Evolutionary conservation across 2,888 invertebrate genomes (phyloP).

Genomic region (Eristalis pertinax): DNA sequence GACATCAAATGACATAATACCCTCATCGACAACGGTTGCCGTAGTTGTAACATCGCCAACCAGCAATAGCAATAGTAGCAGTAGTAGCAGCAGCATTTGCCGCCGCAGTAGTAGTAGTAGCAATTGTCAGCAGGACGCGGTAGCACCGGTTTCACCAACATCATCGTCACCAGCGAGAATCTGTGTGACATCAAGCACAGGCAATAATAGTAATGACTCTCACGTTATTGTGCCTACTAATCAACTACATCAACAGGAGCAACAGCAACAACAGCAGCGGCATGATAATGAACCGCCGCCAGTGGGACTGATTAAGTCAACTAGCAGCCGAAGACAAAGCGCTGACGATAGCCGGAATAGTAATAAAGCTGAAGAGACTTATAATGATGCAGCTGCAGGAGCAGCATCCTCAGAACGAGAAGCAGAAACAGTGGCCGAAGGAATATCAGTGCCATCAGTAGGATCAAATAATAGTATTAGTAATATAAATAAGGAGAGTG

Average conservation of each 20-base stretch:
- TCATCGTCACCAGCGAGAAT: constrained; percentile 61
- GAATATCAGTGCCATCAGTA: constrained; percentile 75
- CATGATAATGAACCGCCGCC: constrained; percentile 27
- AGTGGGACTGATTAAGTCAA: constrained; percentile 45
- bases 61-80: constrained; percentile 60
- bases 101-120: constrained; percentile 2
- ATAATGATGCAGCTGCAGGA: constrained; percentile 52
- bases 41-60: constrained; percentile 63
- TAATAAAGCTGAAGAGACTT: constrained; percentile 30
- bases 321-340: constrained; percentile 51
- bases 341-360: background rate
- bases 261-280: constrained; percentile 31
- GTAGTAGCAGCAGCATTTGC: constrained; percentile 17
- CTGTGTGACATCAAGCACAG: constrained; percentile 65
- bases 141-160: constrained; percentile 34
- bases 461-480: constrained; percentile 80
- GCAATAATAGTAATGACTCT: constrained; percentile 65
- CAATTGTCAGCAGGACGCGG: constrained; percentile 33
- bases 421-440: constrained; percentile 69
- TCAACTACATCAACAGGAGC: constrained; percentile 31
- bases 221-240: constrained; percentile 48
- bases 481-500: constrained; percentile 73
- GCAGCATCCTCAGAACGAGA: constrained; percentile 69
- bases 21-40: constrained; percentile 71
- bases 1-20: constrained; percentile 74